Base-by-base conservation (phyloP, 2,797 vertebrate species). In the Atherinosoma microstoma region DNA sequence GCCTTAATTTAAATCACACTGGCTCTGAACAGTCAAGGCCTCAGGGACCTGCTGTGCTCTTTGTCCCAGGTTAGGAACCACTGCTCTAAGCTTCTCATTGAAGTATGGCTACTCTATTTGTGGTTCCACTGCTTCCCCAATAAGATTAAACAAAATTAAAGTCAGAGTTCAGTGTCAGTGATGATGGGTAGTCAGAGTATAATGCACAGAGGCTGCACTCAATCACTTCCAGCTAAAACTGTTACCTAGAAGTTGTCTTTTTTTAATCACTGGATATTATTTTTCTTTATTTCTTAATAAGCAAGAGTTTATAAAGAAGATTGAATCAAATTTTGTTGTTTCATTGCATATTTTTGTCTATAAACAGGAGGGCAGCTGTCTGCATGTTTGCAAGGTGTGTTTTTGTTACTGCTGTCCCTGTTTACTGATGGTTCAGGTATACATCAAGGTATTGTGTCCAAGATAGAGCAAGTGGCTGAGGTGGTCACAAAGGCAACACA, bases 361-460 rank as follows among this genome's bases (percentile, higher is more conserved):
- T 47, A 30, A 15, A 20, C 22, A 3, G 18, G 6, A 40, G 18
- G 10, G 7, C 32, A 3, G 40, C 61, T 64, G 56, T 61, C 32
- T 56, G 64, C 58, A 4, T 3, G 7, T 60, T 57, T 4, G 13
- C 22, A 60, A 63, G 60, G 34, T 60, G 57, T 27, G 29, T 57
- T 79, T 74, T 22, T 61, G 27, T 59, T 27, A 20, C 47, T 51
- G 24, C 24, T 61, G 29, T 70, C 30, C n/a, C 10, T 60, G 54
- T 67, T 73, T 51, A 12, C 38, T 64, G 59, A 42, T 73, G 60
- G 78, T 57, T 78, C 24, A 63, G 56, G 49, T 30, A 11, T 58
- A 16, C 62, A 67, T 75, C 38, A 40, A 72, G 30, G 62, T 56
- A 29, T 66, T 40, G 9, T 58, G 15, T 59, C 16, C 34, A 56